Evolutionary conservation across 2,113 vertebrate species (phyloP), one percentile per base, ranked within the genome.

Genomic region (Peromyscus californicus): DNA sequence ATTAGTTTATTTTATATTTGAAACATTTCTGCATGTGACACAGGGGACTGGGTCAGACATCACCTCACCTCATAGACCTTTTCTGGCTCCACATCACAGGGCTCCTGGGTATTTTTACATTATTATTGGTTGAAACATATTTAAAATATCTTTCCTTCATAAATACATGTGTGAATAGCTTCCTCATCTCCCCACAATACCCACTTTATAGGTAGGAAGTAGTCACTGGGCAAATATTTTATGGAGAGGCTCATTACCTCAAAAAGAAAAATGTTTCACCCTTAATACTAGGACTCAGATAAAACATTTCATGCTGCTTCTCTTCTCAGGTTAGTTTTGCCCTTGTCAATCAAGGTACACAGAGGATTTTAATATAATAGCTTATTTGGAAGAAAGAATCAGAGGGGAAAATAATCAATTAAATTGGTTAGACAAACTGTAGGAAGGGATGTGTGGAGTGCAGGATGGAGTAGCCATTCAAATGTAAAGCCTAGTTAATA

Each of bases 81-180:
- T 95, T 93, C 95, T 97, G 97, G 96, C 97, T 98, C 97, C 95
- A 96, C 69, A 96, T 92, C 91, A 97, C 82, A 97, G 92, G 92
- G 90, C 97, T 94, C 97, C 67, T 94, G 97, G 82, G 97, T 74
- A 93, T 92, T 96, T 98, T 98, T 96, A 98, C 67, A 57, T 86
- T 96, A 94, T 98, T 98, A 98, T 95, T 97, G 96, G 96, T 93
- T 75, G 39, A 96, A 95, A 91, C 63, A 94, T 94, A 96, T 97
- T 96, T 94, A 97, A 98, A 98, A 97, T 98, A 79, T 94, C 96
- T 98, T 98, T 98, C 97, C 93, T 98, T 91, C 90, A 96, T 97
- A 96, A 98, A 96, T 86, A 48, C 59, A 89, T 48, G 74, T 82
- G 69, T 78, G 91, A 93, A 87, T 86, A 87, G 78, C 63, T 97